Base-by-base conservation (phyloP, 1,140 invertebrate genomes). In the Brachionus calyciflorus region DNA sequence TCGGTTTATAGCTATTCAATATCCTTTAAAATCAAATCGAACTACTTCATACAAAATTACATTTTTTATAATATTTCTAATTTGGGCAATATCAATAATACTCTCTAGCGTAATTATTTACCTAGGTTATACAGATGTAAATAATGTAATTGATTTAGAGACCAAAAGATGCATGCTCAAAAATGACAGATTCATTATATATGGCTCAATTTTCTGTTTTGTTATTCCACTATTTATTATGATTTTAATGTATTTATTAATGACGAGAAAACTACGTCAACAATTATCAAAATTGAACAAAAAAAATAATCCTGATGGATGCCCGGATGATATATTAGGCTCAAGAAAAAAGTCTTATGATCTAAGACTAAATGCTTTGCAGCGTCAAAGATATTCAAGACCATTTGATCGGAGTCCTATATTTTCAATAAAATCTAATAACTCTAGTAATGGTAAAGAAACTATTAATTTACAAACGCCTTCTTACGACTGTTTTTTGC, bases 141-240 rank as follows among this genome's bases (percentile, higher is more conserved):
- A 33, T 17, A 76, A 76, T 60, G 49, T 76, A 17, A 55, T 76
- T 30, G 33, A 57, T 12, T 55, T 46, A 26, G 37, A 76, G 2
- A 24, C 49, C 3, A 57, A 44, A 44, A 17, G 51, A 55, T 76
- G 73, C 28, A 49, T 76, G 49, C 49, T 76, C 10, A 76, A 48
- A 21, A 76, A 76, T 37, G 49, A 41, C 12, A 55, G 37, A 26
- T 76, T 76, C 37, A 76, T 76, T 17, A 55, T 76, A 1, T 76
- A 76, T 14, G 73, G 73, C 28, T 76, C 73, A 57, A 76, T 76
- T 28, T 33, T 76, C 30, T 57, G 30, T 9, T 76, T 76, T 76
- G 49, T 55, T 28, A 57, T 76, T 41, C 73, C 73, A 30, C 30
- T 55, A 12, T 19, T 76, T 33, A 41, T 76, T 37, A 76, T 76